Conservation (phyloP, 2,113 vertebrate species). For the Athene noctua region DNA sequence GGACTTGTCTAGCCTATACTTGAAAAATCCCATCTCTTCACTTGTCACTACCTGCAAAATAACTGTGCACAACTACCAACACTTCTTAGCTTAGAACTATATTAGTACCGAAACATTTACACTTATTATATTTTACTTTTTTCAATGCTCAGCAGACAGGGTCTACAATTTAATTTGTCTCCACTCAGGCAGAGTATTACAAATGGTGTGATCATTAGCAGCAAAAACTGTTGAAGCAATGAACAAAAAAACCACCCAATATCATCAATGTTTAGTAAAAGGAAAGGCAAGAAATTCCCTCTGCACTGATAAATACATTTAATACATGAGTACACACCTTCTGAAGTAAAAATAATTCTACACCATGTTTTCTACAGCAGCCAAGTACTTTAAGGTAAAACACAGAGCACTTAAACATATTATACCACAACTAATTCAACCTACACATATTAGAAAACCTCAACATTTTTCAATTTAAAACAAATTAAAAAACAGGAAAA, state of each 20-base stretch:
- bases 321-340: not conserved
- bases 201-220: not conserved
- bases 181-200: not conserved
- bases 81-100: not conserved
- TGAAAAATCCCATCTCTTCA: not conserved
- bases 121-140: not conserved
- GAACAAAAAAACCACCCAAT: not conserved
- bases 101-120: not conserved
- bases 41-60: not conserved
- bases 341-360: not conserved
- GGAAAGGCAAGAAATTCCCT: not conserved
- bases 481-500: not conserved
- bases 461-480: conserved; percentile 4
- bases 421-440: not conserved
- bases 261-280: not conserved
- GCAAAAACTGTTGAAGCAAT: not conserved
- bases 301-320: not conserved
- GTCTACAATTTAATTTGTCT: not conserved
- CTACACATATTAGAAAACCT: not conserved
- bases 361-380: not conserved
- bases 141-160: not conserved
- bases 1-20: not conserved
- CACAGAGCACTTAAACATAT: accelerated
- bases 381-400: not conserved
- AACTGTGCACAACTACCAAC: not conserved